A percentile compares a stretch with the other conserved stretches of the same genome.
phyloP scores from a whole-genome alignment of 2,888 invertebrate species.

The Noctua pronuba region DNA sequence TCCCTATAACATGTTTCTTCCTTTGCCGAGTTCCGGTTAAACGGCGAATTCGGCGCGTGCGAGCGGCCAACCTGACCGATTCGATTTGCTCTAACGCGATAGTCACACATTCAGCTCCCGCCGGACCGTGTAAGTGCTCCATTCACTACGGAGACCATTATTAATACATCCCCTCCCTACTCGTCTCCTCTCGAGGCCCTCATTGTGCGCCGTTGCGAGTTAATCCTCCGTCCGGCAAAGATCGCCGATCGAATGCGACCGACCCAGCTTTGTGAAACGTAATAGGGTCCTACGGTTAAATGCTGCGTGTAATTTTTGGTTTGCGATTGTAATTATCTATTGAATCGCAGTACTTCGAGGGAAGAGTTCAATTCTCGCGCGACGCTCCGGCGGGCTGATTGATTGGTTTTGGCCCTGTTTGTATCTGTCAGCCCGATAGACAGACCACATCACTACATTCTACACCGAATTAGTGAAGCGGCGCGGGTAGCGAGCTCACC shows the following conservation, averaged over 20 bases:
- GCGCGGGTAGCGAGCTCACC: conserved; percentile 69
- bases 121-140: conserved; percentile 89
- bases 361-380: conserved; percentile 89
- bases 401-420: conserved; percentile 86
- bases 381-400: conserved; percentile 86
- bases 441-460: conserved; percentile 78
- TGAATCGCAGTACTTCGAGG: conserved; percentile 83
- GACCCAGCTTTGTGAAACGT: conserved; percentile 86
- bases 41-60: conserved; percentile 84
- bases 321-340: conserved; percentile 90
- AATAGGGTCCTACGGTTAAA: conserved; percentile 88
- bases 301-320: conserved; percentile 89
- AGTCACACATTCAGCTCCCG: conserved; percentile 89
- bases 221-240: conserved; percentile 88
- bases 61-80: conserved; percentile 83
- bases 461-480: conserved; percentile 81
- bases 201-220: conserved; percentile 85
- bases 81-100: conserved; percentile 89
- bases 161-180: conserved; percentile 87
- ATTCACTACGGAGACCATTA: conserved; percentile 88
- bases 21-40: conserved; percentile 78
- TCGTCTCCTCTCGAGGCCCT: conserved; percentile 84
- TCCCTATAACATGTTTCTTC: conserved; percentile 74
- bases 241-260: conserved; percentile 86
- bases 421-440: conserved; percentile 84